Conservation (phyloP, 2,888 invertebrate genomes). For the Lottia gigantea region DNA sequence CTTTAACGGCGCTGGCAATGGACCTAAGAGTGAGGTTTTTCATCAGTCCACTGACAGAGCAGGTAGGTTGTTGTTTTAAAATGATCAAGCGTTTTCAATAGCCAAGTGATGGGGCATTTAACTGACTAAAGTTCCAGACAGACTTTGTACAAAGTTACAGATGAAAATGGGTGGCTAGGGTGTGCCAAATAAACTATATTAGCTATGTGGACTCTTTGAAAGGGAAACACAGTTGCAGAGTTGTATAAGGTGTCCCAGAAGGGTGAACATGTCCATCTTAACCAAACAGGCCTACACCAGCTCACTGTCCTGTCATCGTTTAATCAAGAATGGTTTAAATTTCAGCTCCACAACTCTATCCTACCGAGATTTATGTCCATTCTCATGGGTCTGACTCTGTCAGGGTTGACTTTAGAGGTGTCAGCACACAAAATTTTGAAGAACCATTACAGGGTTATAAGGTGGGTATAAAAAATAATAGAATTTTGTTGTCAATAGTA, state of each 20-base stretch:
- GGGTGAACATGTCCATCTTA: no score
- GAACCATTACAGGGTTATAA: slow-evolving; percentile 95
- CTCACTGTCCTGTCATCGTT: not conserved
- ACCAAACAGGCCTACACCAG: no score
- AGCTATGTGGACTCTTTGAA: no score
- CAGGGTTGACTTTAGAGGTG: slow-evolving; percentile 91
- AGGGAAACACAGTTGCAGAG: no score
- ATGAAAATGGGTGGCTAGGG: no score
- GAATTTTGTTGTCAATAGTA: no score
- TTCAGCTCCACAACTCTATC: slow-evolving; percentile 90
- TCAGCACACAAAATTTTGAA: slow-evolving; percentile 84
- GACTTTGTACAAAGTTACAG: no score
- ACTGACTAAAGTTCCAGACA: no score
- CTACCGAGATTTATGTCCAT: slow-evolving; percentile 88
- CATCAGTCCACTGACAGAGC: slow-evolving; percentile 71
- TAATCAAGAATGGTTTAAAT: not conserved
- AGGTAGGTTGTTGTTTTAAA: slow-evolving; percentile 42
- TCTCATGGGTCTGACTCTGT: slow-evolving; percentile 88
- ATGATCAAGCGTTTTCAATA: no score
- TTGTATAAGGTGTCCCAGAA: no score
- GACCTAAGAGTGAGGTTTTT: slow-evolving; percentile 91
- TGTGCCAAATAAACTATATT: no score
- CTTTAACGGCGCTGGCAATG: slow-evolving; percentile 94
- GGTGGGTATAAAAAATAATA: slow-evolving; percentile 69
- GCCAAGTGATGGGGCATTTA: no score